Conservation (phyloP, 1,140 invertebrate genomes). For the Hydropsyche tenuis region DNA sequence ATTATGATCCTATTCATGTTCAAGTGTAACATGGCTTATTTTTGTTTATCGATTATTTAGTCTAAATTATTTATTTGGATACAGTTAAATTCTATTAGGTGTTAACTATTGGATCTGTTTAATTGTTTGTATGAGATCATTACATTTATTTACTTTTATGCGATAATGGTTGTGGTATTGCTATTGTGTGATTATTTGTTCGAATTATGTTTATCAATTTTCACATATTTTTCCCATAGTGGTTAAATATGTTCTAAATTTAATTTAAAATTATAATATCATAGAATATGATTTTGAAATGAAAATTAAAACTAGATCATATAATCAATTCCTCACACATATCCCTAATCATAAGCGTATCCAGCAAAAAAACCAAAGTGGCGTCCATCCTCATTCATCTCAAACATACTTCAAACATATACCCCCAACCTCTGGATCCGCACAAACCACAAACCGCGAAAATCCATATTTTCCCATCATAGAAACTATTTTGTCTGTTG, state of each 20-base stretch:
- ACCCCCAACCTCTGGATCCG: too few species aligned
- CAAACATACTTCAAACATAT: too few species aligned
- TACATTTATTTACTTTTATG: too few species aligned
- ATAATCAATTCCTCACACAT: too few species aligned
- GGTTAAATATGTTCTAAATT: too few species aligned
- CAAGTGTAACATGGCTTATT: neutral
- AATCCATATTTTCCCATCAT: too few species aligned
- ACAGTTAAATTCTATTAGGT: neutral
- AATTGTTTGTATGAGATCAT: too few species aligned
- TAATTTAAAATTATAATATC: neutral
- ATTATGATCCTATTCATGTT: conserved; percentile 13
- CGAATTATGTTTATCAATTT: neutral
- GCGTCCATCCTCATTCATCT: too few species aligned
- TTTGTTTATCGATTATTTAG: neutral
- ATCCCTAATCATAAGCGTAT: too few species aligned
- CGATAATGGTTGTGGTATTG: conserved; percentile 10
- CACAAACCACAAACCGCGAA: too few species aligned
- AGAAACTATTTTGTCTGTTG: conserved; percentile 1
- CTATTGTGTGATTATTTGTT: neutral
- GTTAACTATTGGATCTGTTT: neutral
- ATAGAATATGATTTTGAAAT: neutral
- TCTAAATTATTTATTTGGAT: neutral
- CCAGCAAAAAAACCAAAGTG: too few species aligned
- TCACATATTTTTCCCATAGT: too few species aligned
- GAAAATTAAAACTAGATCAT: neutral